Conservation (phyloP, 1,140 invertebrate species). For the Oscheius sp. region DNA sequence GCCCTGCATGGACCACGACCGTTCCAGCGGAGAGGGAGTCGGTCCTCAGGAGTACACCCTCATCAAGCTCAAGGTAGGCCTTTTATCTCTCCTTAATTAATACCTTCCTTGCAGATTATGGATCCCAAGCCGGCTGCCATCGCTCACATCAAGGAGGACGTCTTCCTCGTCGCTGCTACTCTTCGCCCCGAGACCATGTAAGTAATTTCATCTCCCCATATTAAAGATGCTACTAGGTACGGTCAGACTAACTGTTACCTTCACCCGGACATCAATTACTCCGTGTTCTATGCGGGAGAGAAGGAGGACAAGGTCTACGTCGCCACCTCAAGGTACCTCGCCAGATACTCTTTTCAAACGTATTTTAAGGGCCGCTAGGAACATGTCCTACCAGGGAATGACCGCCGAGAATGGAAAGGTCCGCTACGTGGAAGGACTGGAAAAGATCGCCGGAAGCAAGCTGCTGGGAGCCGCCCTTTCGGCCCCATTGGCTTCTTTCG, state of each 20-base stretch:
- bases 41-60: slow-evolving; percentile 96
- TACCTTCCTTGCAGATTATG: slow-evolving; percentile 69
- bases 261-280: slow-evolving; percentile 79
- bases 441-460: slow-evolving; percentile 61
- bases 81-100: neutral
- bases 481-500: slow-evolving; percentile 78
- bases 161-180: slow-evolving; percentile 93
- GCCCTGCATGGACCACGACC: slow-evolving; percentile 99
- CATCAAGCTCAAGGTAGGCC: slow-evolving; percentile 78
- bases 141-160: slow-evolving; percentile 61
- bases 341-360: neutral
- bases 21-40: slow-evolving; percentile 90
- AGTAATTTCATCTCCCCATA: neutral
- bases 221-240: slow-evolving; percentile 65
- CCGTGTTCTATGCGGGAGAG: slow-evolving; percentile 50
- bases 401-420: slow-evolving; percentile 77
- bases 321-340: slow-evolving; percentile 71
- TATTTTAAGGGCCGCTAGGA: slow-evolving; percentile 71
- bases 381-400: slow-evolving; percentile 94
- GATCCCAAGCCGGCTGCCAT: slow-evolving; percentile 63
- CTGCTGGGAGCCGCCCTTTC: slow-evolving; percentile 76
- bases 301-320: slow-evolving; percentile 78
- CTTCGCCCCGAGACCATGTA: slow-evolving; percentile 93
- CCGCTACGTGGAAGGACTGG: slow-evolving; percentile 68
- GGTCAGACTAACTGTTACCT: slow-evolving; percentile 99